Conservation (phyloP, 2,797 vertebrate genomes). For the Sebastes taczanowskii region DNA sequence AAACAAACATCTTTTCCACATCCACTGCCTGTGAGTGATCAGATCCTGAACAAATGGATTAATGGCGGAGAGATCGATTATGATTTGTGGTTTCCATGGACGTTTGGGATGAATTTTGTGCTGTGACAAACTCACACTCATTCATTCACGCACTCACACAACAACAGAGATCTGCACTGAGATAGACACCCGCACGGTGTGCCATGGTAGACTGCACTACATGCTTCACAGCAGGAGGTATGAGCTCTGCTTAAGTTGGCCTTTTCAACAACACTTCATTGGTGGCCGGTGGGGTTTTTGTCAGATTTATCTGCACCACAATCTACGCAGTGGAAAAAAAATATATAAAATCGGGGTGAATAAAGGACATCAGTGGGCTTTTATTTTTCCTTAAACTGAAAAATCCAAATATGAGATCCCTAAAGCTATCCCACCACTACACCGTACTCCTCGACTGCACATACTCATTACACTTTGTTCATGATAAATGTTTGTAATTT, state of each 20-base stretch:
- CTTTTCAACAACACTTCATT: conserved; percentile 66
- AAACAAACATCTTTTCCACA: neutral
- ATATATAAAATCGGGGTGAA: neutral
- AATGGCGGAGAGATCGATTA: neutral
- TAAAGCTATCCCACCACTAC: neutral
- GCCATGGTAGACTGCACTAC: conserved; percentile 58
- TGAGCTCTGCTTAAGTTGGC: conserved; percentile 32
- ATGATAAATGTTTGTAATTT: neutral
- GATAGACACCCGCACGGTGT: conserved; percentile 64
- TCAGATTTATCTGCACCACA: conserved; percentile 44
- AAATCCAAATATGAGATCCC: conserved; percentile 15
- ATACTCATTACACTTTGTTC: neutral
- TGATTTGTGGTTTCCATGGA: neutral
- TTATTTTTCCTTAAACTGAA: neutral
- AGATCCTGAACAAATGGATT: neutral
- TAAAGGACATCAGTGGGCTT: neutral
- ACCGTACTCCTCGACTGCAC: neutral
- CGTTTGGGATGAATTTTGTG: neutral
- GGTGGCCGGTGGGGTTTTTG: conserved; percentile 39
- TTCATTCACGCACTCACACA: neutral
- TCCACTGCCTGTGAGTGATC: neutral
- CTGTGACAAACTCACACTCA: neutral
- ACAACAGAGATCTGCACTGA: conserved; percentile 47
- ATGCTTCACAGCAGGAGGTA: conserved; percentile 65
- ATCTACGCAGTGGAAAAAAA: conserved; percentile 26